Evolutionary conservation across 2,888 invertebrate species (phyloP), one percentile per base, ranked within the genome.

Genomic region (Eupsilia transversa): DNA sequence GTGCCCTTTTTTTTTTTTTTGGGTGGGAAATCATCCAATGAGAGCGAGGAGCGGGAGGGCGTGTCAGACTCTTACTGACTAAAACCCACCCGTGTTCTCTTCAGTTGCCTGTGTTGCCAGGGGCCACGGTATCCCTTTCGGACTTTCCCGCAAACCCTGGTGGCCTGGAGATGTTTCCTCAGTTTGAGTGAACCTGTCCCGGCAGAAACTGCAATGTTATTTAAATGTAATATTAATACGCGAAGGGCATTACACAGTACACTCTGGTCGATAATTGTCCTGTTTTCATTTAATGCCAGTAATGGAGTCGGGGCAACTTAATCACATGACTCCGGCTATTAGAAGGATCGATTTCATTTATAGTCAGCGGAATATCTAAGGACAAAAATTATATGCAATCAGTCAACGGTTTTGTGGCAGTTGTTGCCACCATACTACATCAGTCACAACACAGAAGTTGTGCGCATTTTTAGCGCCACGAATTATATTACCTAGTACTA

Each of bases 281-380:
- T 33, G 33, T 59, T 73, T 72, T 59, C n/a, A 59, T 72, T 17
- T 38, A 72, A 72, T 72, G 72, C 3, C 20, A 23, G 41, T 59
- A 49, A 59, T 59, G 49, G 20, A 74, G 30, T 23, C 73, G 38
- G 30, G 30, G 20, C 72, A 17, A 33, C 49, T 73, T n/a, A n/a
- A n/a, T n/a, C 33, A 14, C 30, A 59, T 23, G 23, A 72, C 35
- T 71, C 46, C 20, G 30, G 72, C 30, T 57, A 41, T 46, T 46
- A 27, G 30, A 72, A 38, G 30, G 30, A 72, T 23, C 57, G 46
- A 72, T 57, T 30, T 72, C 30, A 72, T 72, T 57, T 46, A 6
- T 35, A 30, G 35, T 41, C 41, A 33, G 56, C 1, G 12, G 27
- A 33, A 27, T 17, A 57, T 17, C 6, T 56, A 30, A 12, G 10